Evolutionary conservation across 1,140 invertebrate species (phyloP).

Genomic region (Halesus radiatus): DNA sequence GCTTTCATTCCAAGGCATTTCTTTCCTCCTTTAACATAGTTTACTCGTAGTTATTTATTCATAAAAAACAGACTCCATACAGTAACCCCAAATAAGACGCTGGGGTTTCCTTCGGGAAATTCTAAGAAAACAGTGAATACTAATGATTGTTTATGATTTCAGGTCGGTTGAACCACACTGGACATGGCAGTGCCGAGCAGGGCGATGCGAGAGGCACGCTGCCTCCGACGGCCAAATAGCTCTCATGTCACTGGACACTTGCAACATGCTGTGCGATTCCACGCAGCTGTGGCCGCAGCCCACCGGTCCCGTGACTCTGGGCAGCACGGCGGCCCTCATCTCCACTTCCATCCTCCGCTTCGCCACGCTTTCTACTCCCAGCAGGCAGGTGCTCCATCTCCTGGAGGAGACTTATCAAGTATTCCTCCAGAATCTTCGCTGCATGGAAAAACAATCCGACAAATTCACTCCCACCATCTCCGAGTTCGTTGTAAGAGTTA

Average conservation of each 20-base stretch:
- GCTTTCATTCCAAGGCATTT: no score
- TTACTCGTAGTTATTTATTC: no score
- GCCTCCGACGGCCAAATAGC: constrained; percentile 51
- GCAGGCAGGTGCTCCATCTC: constrained; percentile 62
- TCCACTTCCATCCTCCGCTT: constrained; percentile 64
- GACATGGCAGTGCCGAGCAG: constrained; percentile 62
- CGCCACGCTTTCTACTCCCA: constrained; percentile 63
- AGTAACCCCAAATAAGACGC: no score
- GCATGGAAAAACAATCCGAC: constrained; percentile 52
- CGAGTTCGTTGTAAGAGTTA: constrained; percentile 69
- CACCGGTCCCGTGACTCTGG: constrained; percentile 67
- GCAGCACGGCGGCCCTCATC: constrained; percentile 65
- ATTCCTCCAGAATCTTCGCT: constrained; percentile 46
- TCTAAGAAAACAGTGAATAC: no score
- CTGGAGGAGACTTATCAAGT: constrained; percentile 59
- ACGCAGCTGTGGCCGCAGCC: constrained; percentile 72
- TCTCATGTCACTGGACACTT: constrained; percentile 65
- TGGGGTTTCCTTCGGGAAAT: no score
- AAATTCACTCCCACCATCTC: constrained; percentile 61
- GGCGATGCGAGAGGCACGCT: constrained; percentile 61
- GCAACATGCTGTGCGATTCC: constrained; percentile 69
- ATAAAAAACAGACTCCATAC: no score
- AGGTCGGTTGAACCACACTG: constrained; percentile 59
- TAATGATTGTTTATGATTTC: constrained; percentile 37
- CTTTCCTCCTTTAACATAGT: no score